Conservation (phyloP, 1,140 invertebrate genomes). For the Aphaenogaster ashmeadi region DNA sequence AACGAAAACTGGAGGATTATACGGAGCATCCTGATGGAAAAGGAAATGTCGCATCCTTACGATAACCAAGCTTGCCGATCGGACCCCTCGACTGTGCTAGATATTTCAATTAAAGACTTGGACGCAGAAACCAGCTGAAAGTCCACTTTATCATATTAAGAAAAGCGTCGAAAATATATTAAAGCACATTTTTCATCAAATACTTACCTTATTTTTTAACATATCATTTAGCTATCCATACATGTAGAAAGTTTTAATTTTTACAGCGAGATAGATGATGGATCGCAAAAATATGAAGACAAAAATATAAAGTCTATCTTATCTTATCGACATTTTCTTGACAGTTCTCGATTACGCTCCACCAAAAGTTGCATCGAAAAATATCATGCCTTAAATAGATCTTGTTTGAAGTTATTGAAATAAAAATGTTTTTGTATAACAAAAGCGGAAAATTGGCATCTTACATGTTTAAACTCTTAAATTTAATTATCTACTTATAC, state of each 20-base stretch:
- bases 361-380: background rate
- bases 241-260: background rate
- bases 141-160: background rate
- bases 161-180: conserved; percentile 3
- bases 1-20: conserved; percentile 63
- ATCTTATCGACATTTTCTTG: background rate
- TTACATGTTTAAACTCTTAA: background rate
- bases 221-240: background rate
- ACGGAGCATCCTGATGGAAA: conserved; percentile 64
- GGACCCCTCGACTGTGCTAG: background rate
- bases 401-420: background rate
- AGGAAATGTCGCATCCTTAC: conserved; percentile 70
- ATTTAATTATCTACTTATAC: too few relatives aligned
- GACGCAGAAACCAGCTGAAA: background rate
- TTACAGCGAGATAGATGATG: background rate
- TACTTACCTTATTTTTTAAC: background rate
- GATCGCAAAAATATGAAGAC: background rate
- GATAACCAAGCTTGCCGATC: conserved; percentile 55
- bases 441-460: background rate
- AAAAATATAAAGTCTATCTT: background rate
- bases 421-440: background rate
- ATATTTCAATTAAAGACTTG: conserved; percentile 41
- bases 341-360: background rate
- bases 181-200: background rate
- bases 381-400: background rate